phyloP scores from a whole-genome alignment of 2,113 vertebrate species.

The Struthidea cinerea region DNA sequence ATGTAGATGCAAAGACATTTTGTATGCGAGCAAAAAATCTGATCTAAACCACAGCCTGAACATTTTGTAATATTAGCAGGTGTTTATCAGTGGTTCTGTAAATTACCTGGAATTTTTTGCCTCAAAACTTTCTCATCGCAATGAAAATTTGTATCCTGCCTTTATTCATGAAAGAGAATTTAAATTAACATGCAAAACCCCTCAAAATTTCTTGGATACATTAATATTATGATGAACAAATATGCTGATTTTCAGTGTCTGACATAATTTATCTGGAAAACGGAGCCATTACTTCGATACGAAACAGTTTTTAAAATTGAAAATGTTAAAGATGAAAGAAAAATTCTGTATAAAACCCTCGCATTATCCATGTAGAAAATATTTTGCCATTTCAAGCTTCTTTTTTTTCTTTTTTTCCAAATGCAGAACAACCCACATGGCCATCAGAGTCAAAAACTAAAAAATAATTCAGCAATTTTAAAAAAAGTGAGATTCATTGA shows the following conservation, averaged over 20 bases:
- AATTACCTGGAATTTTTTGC: not conserved
- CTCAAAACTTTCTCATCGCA: not conserved
- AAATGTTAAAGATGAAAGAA: not conserved
- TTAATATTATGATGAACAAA: not conserved
- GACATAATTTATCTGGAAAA: not conserved
- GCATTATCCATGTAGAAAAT: not conserved
- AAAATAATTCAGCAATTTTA: constrained; percentile 38
- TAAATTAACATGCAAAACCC: not conserved
- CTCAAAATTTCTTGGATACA: not conserved
- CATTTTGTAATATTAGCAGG: not conserved
- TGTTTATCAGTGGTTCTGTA: not conserved
- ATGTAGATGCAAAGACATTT: not conserved
- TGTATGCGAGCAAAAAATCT: not conserved
- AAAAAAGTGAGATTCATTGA: constrained; percentile 57
- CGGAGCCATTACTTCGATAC: not conserved
- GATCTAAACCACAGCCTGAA: not conserved
- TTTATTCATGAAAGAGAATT: not conserved
- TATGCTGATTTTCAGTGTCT: not conserved
- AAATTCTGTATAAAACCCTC: not conserved
- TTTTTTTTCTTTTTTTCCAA: not conserved
- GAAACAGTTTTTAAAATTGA: not conserved
- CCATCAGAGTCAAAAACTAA: constrained; percentile 48
- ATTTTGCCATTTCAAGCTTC: not conserved
- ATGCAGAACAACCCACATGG: not conserved
- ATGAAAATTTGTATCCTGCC: not conserved